These are phyloP conservation scores for Heliconius nattereri DNA, from an alignment of 1,140 invertebrate species.

Conservation along the genomic window DNA sequence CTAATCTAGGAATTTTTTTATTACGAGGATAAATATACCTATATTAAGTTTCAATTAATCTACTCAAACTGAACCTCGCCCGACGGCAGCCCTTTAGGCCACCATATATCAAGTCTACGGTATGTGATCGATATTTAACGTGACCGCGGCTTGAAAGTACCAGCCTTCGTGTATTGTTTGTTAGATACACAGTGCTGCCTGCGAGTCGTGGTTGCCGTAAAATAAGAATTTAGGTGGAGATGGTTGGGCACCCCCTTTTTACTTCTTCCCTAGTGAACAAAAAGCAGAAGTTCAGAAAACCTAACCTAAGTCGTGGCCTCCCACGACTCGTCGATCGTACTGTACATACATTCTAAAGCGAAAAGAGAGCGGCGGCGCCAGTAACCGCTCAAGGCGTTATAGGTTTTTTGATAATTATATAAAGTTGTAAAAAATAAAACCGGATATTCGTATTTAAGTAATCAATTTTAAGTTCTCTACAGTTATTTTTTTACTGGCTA, in stretches of 20 bases:
- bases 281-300: too few species aligned
- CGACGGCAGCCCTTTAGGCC: background rate
- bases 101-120: background rate
- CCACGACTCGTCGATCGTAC: too few species aligned
- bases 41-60: background rate
- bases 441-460: constrained; percentile 13
- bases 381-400: constrained; percentile 3
- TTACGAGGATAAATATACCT: background rate
- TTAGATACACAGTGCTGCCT: background rate
- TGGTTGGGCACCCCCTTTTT: too few species aligned
- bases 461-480: constrained; percentile 3
- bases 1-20: too few species aligned
- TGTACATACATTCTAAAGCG: background rate
- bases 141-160: constrained; percentile 4
- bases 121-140: constrained; percentile 1
- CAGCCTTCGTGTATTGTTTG: constrained; percentile 31
- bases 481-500: background rate
- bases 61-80: background rate
- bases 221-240: too few species aligned
- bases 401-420: background rate
- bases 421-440: background rate
- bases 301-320: too few species aligned
- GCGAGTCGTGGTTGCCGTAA: too few species aligned
- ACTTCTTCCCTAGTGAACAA: too few species aligned
- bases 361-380: constrained; percentile 20